Base-by-base conservation (phyloP, 2,797 vertebrate genomes). In the Sebastes iracundus region DNA sequence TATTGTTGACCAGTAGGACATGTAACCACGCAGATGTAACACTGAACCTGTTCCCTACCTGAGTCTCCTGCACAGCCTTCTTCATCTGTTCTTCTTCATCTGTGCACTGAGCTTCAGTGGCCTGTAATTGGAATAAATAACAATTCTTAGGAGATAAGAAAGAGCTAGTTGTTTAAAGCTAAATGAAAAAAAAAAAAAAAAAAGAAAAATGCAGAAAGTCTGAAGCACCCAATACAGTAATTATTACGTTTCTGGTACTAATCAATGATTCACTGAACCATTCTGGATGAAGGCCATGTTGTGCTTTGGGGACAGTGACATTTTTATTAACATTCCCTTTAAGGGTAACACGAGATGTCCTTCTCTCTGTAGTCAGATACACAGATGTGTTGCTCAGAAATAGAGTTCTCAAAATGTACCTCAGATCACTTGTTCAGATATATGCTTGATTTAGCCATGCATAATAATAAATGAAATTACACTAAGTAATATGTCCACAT, bases 341-440 rank as follows among this genome's bases (percentile, higher is more conserved):
- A 58, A 76, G 22, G 33, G 69, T 63, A 81, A 77, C 75, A 64
- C 30, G 1, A 64, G 25, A 56, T 2, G 46, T 68, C 52, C 22
- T 55, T 46, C 38, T 49, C 55, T 75, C 75, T 70, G 38, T 70
- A 30, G 66, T 70, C 49, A 23, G 8, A 79, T 9, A 38, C 52
- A 70, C 32, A 63, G 18, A 65, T 22, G 62, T 74, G 77, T 72
- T 82, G 63, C 55, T 87, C 77, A 79, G 28, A 90, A 76, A 81
- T 58, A 77, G 49, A 75, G 30, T 79, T 80, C 16, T 81, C 64
- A 69, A 77, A 76, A 77, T 86, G 85, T 86, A 92, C 89, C 86
- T 90, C 87, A 89, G 71, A 90, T 63, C 69, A 71, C 38, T 30
- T 73, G 35, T 75, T 59, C 80, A 42, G 71, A 81, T 80, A 68